A percentile compares a stretch with the other conserved stretches of the same genome.
Conservation (phyloP, 2,888 invertebrate species). For the Ochropacha duplaris region DNA sequence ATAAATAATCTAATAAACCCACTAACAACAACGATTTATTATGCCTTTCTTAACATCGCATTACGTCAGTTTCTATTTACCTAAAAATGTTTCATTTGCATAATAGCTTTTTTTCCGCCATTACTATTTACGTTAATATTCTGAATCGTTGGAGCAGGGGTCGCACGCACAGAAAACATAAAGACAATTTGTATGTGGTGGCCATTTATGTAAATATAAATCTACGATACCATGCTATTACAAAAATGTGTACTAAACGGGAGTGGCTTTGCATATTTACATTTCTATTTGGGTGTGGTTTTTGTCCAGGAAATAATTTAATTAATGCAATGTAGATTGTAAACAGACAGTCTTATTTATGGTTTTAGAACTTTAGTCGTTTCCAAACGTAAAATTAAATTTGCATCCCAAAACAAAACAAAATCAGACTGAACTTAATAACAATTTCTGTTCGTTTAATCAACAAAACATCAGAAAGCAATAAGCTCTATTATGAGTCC, state of each 20-base stretch:
- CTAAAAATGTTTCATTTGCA: constrained; percentile 82
- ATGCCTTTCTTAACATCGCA: constrained; percentile 69
- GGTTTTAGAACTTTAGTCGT: constrained; percentile 9
- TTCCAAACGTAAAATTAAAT: constrained; percentile 37
- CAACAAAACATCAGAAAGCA: constrained; percentile 79
- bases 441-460: constrained; percentile 71
- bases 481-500: constrained; percentile 76
- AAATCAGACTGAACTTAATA: constrained; percentile 51
- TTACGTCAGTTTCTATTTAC: constrained; percentile 80
- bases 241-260: constrained; percentile 67
- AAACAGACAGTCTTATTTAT: constrained; percentile 7
- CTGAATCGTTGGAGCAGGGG: constrained; percentile 75
- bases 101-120: constrained; percentile 81
- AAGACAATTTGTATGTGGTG: constrained; percentile 78
- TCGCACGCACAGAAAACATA: constrained; percentile 81
- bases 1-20: constrained; percentile 63
- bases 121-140: constrained; percentile 81
- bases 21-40: constrained; percentile 73
- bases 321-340: constrained; percentile 41
- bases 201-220: constrained; percentile 80
- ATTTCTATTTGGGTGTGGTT: constrained; percentile 69
- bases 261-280: constrained; percentile 66
- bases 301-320: constrained; percentile 51
- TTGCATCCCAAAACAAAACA: constrained; percentile 51
- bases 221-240: constrained; percentile 74